Conservation (phyloP, 2,797 vertebrate species). For the Brachymystax lenok region DNA sequence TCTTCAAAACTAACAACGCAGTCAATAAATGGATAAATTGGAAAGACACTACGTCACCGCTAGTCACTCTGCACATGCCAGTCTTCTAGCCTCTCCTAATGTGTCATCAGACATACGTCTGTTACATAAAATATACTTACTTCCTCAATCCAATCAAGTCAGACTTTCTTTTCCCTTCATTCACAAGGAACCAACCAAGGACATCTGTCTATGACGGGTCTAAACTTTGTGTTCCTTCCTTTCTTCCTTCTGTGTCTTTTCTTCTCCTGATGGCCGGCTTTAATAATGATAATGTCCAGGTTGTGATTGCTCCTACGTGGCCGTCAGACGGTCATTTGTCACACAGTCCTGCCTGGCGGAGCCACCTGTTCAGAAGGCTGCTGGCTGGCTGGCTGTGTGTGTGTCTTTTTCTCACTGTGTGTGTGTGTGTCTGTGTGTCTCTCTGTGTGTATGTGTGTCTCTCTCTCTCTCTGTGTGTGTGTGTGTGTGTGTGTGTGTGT, state of each 20-base stretch:
- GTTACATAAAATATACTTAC: not conserved
- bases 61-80: constrained; percentile 2
- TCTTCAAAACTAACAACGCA: not conserved
- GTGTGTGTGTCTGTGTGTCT: no score
- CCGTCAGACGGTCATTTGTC: constrained; percentile 49
- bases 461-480: no score
- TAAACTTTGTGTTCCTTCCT: not conserved
- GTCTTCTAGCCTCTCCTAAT: not conserved
- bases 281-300: constrained; percentile 27
- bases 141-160: constrained; percentile 11
- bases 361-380: constrained; percentile 53
- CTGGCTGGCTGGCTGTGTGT: not conserved
- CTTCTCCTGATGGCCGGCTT: constrained; percentile 1
- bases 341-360: constrained; percentile 41
- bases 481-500: no score
- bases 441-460: no score
- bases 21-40: not conserved
- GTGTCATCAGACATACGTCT: not conserved
- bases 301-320: constrained; percentile 27
- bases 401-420: no score
- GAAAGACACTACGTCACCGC: not conserved
- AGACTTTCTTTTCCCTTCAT: not conserved
- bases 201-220: not conserved
- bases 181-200: constrained; percentile 15
- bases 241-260: constrained; percentile 7